phyloP scores from a whole-genome alignment of 2,797 vertebrate genomes.

The Gymnopithys bicolor region DNA sequence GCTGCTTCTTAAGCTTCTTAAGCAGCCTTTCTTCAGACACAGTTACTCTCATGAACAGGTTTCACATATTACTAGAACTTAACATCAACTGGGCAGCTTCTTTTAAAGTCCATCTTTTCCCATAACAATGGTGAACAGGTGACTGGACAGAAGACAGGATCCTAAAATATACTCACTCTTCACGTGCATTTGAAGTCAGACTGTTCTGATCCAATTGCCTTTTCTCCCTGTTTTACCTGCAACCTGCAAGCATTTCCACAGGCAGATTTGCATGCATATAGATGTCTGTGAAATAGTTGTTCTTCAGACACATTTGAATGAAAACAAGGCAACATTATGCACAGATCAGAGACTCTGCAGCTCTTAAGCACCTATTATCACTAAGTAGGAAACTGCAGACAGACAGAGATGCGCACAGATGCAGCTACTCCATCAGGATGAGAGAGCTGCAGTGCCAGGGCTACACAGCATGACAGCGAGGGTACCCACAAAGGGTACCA shows the following conservation, averaged over 20 bases:
- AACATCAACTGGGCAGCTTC: not conserved
- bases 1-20: not conserved
- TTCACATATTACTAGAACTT: not conserved
- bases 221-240: not conserved
- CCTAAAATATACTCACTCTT: not conserved
- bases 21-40: not conserved
- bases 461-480: accelerated
- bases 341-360: slow-evolving; percentile 9
- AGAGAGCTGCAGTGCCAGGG: not conserved
- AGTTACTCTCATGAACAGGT: not conserved
- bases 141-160: not conserved
- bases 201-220: not conserved
- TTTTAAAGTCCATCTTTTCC: not conserved
- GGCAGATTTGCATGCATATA: not conserved
- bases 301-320: slow-evolving; percentile 10
- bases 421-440: not conserved
- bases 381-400: not conserved
- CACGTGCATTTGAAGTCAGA: not conserved
- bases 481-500: accelerated
- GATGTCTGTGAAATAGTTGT: not conserved
- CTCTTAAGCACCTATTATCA: not conserved
- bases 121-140: not conserved
- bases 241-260: not conserved
- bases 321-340: slow-evolving; percentile 26
- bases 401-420: not conserved